Base-by-base conservation (phyloP, 2,113 vertebrate genomes). In the Caretta caretta region DNA sequence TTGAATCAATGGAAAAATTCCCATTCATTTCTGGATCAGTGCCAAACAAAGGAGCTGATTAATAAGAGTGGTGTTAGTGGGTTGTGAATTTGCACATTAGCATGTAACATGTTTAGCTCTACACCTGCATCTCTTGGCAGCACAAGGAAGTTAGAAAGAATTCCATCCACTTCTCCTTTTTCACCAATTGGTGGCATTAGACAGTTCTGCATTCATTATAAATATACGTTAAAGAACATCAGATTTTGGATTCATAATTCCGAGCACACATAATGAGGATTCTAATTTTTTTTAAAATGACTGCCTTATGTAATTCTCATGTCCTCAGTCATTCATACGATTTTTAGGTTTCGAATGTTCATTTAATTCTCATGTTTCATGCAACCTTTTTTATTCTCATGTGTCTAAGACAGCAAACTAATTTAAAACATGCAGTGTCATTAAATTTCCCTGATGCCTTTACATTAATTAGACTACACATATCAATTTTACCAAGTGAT, bases 401-500 rank as follows among this genome's bases (percentile, higher is more conserved):
- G 24, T 16, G 88, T 81, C 87, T 81, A 87, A 42, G 25, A 22
- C 27, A 91, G 87, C 88, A 78, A 50, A 31, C 62, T 31, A 29
- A 90, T 90, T 85, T 65, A 80, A 93, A 96, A 85, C 46, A 87
- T 48, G 3, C 59, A 31, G 87, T 72, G 83, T 83, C 95, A 87
- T 86, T 42, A 92, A 90, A 72, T 48, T 5, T 49, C 82, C 83
- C 92, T 56, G 87, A 83, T 90, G 92, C 54, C 81, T 93, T 88
- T 93, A 46, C 84, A 31, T 80, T n/a, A 93, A 80, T 83, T 27
- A 42, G 51, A 83, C 46, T 50, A 79, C 38, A 17, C 17, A 51
- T 16, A 90, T 89, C 69, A 92, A 83, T 65, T 96, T 93, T 86
- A 96, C 81, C 80, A 85, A 95, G 92, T n/a, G 87, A 96, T 96